A percentile compares a stretch with the other conserved stretches of the same genome.
Conservation (phyloP, 2,888 invertebrate species). For the Apodemia hepburni region DNA sequence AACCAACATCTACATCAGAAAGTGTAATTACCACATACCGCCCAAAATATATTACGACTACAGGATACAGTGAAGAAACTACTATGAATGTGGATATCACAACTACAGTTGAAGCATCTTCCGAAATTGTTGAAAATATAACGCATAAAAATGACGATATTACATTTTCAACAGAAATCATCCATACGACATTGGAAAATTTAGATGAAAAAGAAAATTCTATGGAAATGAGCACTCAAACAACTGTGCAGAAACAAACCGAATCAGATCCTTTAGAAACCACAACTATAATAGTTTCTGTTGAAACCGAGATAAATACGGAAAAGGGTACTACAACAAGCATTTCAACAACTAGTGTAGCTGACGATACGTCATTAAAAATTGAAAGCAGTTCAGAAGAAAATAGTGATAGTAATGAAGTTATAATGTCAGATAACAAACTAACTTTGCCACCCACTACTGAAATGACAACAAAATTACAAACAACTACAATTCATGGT, state of each 20-base stretch:
- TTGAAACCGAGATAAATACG: slow-evolving; percentile 61
- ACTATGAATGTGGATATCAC: slow-evolving; percentile 51
- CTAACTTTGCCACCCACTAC: slow-evolving; percentile 25
- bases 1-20: slow-evolving; percentile 46
- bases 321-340: slow-evolving; percentile 35
- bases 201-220: slow-evolving; percentile 30
- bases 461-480: slow-evolving; percentile 30
- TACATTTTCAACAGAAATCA: background rate
- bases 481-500: slow-evolving; percentile 35
- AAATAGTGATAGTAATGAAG: slow-evolving; percentile 62
- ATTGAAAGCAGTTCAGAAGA: slow-evolving; percentile 47
- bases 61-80: slow-evolving; percentile 47
- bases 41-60: slow-evolving; percentile 54
- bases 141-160: background rate
- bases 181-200: slow-evolving; percentile 9
- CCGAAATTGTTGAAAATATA: slow-evolving; percentile 46
- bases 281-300: slow-evolving; percentile 50
- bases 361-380: slow-evolving; percentile 49
- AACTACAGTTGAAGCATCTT: slow-evolving; percentile 51
- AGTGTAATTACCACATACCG: slow-evolving; percentile 65
- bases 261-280: slow-evolving; percentile 30
- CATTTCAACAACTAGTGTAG: slow-evolving; percentile 33
- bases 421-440: slow-evolving; percentile 44
- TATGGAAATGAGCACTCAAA: slow-evolving; percentile 15
- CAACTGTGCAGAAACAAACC: slow-evolving; percentile 28